Percentiles rank a stretch among this genome's conserved stretches.
Evolutionary conservation across 2,113 vertebrate genomes (phyloP).

Genomic region (Phoxinus phoxinus): DNA sequence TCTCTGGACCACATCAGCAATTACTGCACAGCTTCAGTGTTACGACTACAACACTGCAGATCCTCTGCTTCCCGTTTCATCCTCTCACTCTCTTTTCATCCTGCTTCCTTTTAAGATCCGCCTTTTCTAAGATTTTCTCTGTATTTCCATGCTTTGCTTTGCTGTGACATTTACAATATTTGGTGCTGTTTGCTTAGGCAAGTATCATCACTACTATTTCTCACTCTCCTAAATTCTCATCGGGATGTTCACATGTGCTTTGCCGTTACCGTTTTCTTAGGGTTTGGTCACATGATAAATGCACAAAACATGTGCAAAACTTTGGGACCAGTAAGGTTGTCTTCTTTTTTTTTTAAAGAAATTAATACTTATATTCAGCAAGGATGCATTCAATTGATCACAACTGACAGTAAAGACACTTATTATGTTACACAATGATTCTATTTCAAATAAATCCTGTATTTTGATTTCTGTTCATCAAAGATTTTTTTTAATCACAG

Average conservation of each 20-base stretch:
- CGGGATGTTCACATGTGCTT: background rate
- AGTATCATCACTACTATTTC: background rate
- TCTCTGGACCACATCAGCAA: conserved; percentile 77
- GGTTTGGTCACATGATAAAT: background rate
- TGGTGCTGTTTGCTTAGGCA: background rate
- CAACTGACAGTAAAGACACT: too few relatives aligned
- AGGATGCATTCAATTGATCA: too few relatives aligned
- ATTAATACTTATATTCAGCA: too few relatives aligned
- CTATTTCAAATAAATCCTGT: too few relatives aligned
- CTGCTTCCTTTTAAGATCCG: conserved; percentile 7
- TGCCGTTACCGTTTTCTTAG: background rate
- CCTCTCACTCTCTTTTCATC: conserved; percentile 10
- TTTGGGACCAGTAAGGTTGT: too few relatives aligned
- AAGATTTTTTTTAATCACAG: background rate
- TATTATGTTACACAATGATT: too few relatives aligned
- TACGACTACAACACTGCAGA: conserved; percentile 53
- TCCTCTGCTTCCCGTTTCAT: conserved; percentile 20
- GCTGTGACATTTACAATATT: background rate
- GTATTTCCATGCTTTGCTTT: background rate
- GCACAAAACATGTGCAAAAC: too few relatives aligned
- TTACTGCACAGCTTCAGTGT: conserved; percentile 71
- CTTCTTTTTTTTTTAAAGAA: too few relatives aligned
- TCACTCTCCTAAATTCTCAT: background rate
- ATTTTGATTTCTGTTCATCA: too few relatives aligned
- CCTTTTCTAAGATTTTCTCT: conserved; percentile 5